Evolutionary conservation across 2,113 vertebrate species (phyloP).

Genomic region (Phalacrocorax aristotelis): DNA sequence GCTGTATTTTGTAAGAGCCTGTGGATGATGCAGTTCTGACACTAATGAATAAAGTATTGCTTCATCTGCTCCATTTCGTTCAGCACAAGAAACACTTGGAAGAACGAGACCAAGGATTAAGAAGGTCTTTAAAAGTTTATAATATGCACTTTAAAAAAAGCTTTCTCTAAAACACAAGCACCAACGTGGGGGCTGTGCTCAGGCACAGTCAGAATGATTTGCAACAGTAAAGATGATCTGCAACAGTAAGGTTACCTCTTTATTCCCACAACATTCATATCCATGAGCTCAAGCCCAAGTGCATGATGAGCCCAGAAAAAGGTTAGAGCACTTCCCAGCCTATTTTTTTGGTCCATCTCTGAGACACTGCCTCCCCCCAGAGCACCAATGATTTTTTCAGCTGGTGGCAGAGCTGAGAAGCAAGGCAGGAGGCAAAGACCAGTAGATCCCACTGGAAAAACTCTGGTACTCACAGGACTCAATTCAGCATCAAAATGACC

Average conservation of each 20-base stretch:
- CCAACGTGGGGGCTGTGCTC: background rate
- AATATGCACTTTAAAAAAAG: background rate
- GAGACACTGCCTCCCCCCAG: background rate
- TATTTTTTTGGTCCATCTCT: background rate
- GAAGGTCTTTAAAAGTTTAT: background rate
- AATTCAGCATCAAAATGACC: background rate
- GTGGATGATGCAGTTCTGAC: slow-evolving; percentile 17
- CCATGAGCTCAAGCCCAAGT: background rate
- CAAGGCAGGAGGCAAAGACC: background rate
- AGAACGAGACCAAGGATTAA: background rate
- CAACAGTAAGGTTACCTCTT: background rate
- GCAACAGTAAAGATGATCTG: background rate
- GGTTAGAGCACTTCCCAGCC: background rate
- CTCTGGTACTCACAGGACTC: background rate
- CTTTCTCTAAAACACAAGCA: background rate
- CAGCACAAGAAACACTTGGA: background rate
- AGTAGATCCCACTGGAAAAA: background rate
- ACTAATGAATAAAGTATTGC: slow-evolving; percentile 32
- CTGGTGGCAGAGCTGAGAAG: background rate
- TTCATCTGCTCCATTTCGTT: slow-evolving; percentile 8
- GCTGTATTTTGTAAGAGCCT: slow-evolving; percentile 13
- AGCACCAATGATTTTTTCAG: background rate
- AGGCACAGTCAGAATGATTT: background rate
- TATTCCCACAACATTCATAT: background rate
- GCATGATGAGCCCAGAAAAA: background rate